phyloP scores from a whole-genome alignment of 35 echinoderm and acorn worm species.

The Ptychodera flava region DNA sequence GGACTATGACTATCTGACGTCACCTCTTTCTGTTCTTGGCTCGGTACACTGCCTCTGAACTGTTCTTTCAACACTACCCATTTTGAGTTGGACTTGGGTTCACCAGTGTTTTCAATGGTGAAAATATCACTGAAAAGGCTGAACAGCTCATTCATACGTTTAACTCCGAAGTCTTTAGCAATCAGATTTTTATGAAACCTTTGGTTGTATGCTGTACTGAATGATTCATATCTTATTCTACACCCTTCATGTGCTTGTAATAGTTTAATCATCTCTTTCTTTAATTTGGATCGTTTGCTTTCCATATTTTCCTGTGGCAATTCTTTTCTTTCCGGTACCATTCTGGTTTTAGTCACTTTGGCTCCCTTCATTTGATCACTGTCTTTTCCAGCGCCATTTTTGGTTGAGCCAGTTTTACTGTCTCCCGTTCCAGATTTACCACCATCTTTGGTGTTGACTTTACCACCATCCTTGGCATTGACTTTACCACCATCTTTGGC shows the following conservation, averaged over 20 bases:
- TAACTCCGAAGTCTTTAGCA: neutral
- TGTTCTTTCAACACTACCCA: neutral
- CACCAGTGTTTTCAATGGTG: neutral
- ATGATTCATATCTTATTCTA: neutral
- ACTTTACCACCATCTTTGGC: too few species aligned
- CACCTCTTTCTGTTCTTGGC: too few species aligned
- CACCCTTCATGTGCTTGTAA: neutral
- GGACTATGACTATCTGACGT: too few species aligned
- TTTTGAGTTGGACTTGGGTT: neutral
- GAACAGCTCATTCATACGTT: neutral
- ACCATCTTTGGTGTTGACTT: too few species aligned
- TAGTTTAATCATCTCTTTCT: neutral
- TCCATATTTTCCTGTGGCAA: too few species aligned
- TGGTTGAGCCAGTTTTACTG: too few species aligned
- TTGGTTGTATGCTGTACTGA: neutral
- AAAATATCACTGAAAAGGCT: neutral
- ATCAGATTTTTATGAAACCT: neutral
- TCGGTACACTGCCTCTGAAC: neutral
- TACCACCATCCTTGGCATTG: too few species aligned
- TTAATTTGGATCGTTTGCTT: neutral
- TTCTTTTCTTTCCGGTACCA: too few species aligned
- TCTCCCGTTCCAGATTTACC: too few species aligned
- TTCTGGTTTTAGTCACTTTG: too few species aligned
- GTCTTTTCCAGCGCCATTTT: too few species aligned
- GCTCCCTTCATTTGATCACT: too few species aligned